Percentiles rank a stretch among this genome's conserved stretches.
Conservation (phyloP, 2,888 invertebrate species). For the Chrysotoxum bicinctum region DNA sequence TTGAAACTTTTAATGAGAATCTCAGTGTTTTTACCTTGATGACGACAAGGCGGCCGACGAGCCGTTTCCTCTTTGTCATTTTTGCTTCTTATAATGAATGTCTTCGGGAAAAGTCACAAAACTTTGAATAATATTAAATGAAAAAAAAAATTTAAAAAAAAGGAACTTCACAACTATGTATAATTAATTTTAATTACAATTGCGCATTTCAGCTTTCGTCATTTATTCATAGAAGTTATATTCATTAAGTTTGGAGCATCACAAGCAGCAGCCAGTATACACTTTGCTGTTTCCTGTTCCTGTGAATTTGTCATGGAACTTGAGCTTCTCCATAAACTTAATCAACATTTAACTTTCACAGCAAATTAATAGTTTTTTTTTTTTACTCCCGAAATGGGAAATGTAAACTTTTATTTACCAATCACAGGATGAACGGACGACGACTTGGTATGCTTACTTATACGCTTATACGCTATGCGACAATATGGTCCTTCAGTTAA, state of each 20-base stretch:
- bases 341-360: constrained; percentile 67
- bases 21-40: constrained; percentile 30
- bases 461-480: constrained; percentile 24
- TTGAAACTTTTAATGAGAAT: constrained; percentile 65
- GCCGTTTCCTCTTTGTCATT: constrained; percentile 10
- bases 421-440: constrained; percentile 12
- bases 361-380: constrained; percentile 60
- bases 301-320: constrained; percentile 58
- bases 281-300: constrained; percentile 17
- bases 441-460: background rate
- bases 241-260: constrained; percentile 51
- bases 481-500: constrained; percentile 26
- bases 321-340: constrained; percentile 41
- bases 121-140: constrained; percentile 48
- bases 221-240: constrained; percentile 55
- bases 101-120: constrained; percentile 62
- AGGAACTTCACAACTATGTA: constrained; percentile 47
- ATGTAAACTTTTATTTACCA: constrained; percentile 64
- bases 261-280: background rate
- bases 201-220: constrained; percentile 64
- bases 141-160: constrained; percentile 9
- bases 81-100: constrained; percentile 52
- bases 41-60: background rate
- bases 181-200: constrained; percentile 73
- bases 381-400: constrained; percentile 31